Conservation (phyloP, 2,113 vertebrate genomes). For the Colaptes auratus region DNA sequence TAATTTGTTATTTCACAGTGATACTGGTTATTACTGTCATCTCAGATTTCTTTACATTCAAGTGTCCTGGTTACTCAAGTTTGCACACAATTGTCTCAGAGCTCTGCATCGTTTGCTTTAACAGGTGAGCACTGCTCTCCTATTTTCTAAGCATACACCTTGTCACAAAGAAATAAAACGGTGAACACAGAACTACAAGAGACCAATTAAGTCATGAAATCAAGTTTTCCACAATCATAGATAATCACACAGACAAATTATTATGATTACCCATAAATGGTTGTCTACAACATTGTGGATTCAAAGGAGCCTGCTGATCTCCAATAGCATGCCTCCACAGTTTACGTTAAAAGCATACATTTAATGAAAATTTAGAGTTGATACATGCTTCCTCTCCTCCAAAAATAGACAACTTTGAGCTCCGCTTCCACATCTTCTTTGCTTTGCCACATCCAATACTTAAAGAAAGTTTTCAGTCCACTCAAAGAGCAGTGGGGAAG, state of each 20-base stretch:
- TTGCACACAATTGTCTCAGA: background rate
- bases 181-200: background rate
- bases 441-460: background rate
- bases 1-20: constrained; percentile 50
- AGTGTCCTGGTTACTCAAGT: constrained; percentile 1
- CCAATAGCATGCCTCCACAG: background rate
- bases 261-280: background rate
- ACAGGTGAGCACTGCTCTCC: background rate
- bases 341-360: background rate
- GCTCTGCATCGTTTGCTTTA: background rate
- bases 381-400: background rate
- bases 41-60: constrained; percentile 33
- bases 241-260: background rate
- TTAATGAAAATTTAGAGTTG: background rate
- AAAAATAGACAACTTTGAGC: background rate
- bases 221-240: background rate
- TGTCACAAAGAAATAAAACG: background rate
- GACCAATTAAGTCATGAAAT: background rate
- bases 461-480: background rate
- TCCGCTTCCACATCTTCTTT: background rate
- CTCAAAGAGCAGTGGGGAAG: background rate
- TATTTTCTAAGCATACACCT: background rate
- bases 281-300: background rate
- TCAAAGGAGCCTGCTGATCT: background rate
- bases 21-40: constrained; percentile 62